phyloP scores from a whole-genome alignment of 2,797 vertebrate species.

The Melanotaenia parkinsoni region DNA sequence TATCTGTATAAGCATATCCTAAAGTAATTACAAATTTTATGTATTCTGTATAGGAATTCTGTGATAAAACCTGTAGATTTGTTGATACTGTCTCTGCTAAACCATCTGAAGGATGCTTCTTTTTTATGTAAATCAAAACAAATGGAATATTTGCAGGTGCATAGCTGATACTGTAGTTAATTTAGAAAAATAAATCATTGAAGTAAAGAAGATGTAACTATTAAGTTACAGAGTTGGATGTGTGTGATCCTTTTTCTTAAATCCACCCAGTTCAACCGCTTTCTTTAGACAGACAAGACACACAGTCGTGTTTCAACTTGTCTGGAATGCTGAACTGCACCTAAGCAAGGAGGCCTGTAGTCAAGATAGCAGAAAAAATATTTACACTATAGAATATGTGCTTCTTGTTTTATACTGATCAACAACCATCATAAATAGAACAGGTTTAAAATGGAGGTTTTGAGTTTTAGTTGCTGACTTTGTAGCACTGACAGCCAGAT shows the following conservation, averaged over 20 bases:
- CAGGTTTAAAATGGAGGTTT: background rate
- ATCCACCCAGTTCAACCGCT: slow-evolving; percentile 65
- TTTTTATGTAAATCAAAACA: slow-evolving; percentile 38
- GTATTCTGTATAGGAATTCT: slow-evolving; percentile 8
- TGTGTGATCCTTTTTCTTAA: slow-evolving; percentile 53
- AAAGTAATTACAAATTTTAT: slow-evolving; percentile 43
- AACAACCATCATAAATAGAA: background rate
- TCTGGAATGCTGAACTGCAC: slow-evolving; percentile 73
- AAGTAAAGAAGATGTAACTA: background rate
- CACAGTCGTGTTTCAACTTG: slow-evolving; percentile 64
- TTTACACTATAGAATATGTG: background rate
- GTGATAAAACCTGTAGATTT: slow-evolving; percentile 40
- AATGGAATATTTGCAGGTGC: slow-evolving; percentile 15
- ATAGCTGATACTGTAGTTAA: slow-evolving; percentile 2
- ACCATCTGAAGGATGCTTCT: slow-evolving; percentile 51
- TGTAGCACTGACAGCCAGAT: background rate
- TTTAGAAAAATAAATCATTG: background rate
- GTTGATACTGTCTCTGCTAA: slow-evolving; percentile 44
- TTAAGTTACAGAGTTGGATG: slow-evolving; percentile 19
- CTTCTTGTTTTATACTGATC: slow-evolving; percentile 17
- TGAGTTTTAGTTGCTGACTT: slow-evolving; percentile 13
- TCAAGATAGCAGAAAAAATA: slow-evolving; percentile 34
- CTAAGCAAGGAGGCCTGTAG: slow-evolving; percentile 22
- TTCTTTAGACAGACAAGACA: slow-evolving; percentile 41
- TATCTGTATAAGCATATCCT: slow-evolving; percentile 46